Base-by-base conservation (phyloP, 1,140 invertebrate genomes). In the Nylanderia fulva region DNA sequence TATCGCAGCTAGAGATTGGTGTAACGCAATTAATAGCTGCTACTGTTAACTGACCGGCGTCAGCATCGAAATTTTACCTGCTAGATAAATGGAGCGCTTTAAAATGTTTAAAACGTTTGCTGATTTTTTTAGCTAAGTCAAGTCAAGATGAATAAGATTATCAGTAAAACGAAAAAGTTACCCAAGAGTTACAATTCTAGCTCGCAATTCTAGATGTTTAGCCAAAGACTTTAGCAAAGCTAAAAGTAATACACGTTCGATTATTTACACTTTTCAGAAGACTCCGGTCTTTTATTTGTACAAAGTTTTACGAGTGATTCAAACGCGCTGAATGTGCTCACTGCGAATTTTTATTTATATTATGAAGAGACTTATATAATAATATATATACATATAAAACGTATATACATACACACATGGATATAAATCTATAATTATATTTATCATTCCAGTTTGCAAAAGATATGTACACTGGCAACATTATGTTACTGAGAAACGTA, bases 191-290 rank as follows among this genome's bases (percentile, higher is more conserved):
- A 63, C 86, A 89, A 84, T 66, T 86, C 82, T 90, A 87, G 91
- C 88, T 89, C 80, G 85, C 75, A 85, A 76, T 89, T 89, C 1
- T 33, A 91, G 84, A 79, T 91, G 76, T 87, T 89, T 91, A 93
- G 91, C 93, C 93, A 94, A 94, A 94, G 92, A 93, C 83, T 87
- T 91, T 92, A 89, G 86, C 86, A 85, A 88, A 86, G 82, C 72
- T 87, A 84, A 69, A 48, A 86, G n/a, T 85, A 69, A 61, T 89
- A 82, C 60, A 77, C 56, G 61, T 79, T 90, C 89, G 61, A 86
- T 88, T 90, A 85, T 86, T 82, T 87, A 85, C 82, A 86, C 77
- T 87, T 83, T 85, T 85, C 77, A 74, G 61, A 88, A 66, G 87
- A 90, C 63, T 90, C 54, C 52, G 71, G 85, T 83, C 80, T 86